phyloP scores from a whole-genome alignment of 2,797 vertebrate genomes.

The Lagorchestes hirsutus region DNA sequence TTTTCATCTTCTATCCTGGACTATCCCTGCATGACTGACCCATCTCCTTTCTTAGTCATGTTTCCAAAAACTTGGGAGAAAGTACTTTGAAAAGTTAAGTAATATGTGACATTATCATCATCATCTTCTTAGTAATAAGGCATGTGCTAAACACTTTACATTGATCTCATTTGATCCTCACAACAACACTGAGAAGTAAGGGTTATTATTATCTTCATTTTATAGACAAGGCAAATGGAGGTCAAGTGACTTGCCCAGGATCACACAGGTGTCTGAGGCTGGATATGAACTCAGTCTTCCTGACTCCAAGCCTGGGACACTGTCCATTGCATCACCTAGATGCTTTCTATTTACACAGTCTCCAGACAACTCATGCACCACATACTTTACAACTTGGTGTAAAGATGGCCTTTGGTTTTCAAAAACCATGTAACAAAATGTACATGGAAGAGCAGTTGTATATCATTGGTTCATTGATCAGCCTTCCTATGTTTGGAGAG shows the following conservation, averaged over 20 bases:
- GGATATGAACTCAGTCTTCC: neutral
- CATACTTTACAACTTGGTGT: neutral
- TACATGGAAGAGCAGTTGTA: neutral
- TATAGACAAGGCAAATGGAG: neutral
- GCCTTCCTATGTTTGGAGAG: neutral
- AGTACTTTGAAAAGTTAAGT: constrained; percentile 68
- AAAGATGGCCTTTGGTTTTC: neutral
- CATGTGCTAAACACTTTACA: neutral
- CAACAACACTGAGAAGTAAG: neutral
- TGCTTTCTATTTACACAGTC: neutral
- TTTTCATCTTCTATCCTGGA: neutral
- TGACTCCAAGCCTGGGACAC: neutral
- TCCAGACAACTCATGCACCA: neutral
- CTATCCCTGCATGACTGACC: neutral
- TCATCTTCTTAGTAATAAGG: neutral
- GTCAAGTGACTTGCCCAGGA: neutral
- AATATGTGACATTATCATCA: constrained; percentile 56
- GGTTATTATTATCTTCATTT: neutral
- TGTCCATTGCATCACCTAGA: neutral
- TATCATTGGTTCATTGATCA: neutral
- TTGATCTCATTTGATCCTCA: neutral
- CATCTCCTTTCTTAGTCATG: neutral
- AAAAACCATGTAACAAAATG: neutral
- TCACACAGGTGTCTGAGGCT: neutral
- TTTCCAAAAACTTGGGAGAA: neutral